Base-by-base conservation (phyloP, 2,113 vertebrate species). In the Epinephelus moara region DNA sequence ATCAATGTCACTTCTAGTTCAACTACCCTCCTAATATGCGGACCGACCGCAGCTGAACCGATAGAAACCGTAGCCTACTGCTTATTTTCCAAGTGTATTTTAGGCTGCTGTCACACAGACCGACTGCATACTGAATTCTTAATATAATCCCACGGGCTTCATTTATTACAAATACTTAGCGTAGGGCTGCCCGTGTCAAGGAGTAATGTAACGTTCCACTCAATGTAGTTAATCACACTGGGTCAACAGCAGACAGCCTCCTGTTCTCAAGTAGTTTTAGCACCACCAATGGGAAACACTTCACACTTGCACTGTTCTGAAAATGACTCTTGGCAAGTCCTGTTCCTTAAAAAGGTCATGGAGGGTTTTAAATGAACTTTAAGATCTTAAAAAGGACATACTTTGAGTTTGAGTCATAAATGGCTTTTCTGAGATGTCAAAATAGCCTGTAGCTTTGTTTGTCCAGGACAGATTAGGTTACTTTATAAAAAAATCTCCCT, bases 241-340 rank as follows among this genome's bases (percentile, higher is more conserved):
- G 75, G 61, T 80, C 78, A 79, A 78, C 83, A 56, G 64, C 7
- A 40, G 50, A 18, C 80, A 69, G 61, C 62, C 68, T 75, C 18
- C 55, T 50, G 9, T 78, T 60, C 21, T 21, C 2, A 18, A 81
- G 84, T 64, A 60, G 79, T 87, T 90, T 78, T 84, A 86, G 90
- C 78, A 82, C 79, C 85, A 80, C 84, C 87, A 89, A 79, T 78
- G 80, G 82, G 84, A 81, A 85, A 64, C 78, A 23, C 80, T 72
- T 80, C n/a, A 84, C 72, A 74, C 75, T 83, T 84, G 61, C 88
- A 78, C 71, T 73, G 2, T 49, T 72, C 64, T 85, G 66, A 64
- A 70, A 57, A 74, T 67, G 33, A 11, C 70, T 57, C 11, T 3
- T 66, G 66, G 57, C 52, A 19, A 37, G 74, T 71, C 55, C 66